A percentile compares a stretch with the other conserved stretches of the same genome.
These are phyloP conservation scores for Isoperla grammatica DNA, from an alignment of 2,888 invertebrate species.

Conservation along the genomic window DNA sequence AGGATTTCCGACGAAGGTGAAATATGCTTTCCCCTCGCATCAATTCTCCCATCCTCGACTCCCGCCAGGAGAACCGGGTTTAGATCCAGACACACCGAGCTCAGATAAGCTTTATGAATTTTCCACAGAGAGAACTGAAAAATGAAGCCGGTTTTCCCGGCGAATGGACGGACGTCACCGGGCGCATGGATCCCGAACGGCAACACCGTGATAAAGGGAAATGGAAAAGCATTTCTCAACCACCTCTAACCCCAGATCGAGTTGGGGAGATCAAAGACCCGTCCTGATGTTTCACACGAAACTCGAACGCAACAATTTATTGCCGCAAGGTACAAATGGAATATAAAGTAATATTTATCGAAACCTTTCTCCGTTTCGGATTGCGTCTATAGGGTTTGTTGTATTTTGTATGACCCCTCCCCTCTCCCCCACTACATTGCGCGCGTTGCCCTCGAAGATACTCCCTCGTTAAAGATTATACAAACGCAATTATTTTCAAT, in stretches of 20 bases:
- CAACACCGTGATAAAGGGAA: slow-evolving; percentile 14
- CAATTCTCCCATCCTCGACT: slow-evolving; percentile 10
- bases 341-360: too few species aligned
- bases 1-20: slow-evolving; percentile 12
- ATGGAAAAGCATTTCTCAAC: slow-evolving; percentile 15
- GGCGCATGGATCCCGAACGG: slow-evolving; percentile 11
- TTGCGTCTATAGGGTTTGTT: too few species aligned
- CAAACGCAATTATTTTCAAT: too few species aligned
- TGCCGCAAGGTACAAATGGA: too few species aligned
- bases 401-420: too few species aligned
- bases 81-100: not conserved
- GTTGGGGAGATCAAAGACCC: not conserved
- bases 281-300: too few species aligned
- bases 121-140: slow-evolving; percentile 22
- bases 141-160: slow-evolving; percentile 24
- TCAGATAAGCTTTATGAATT: slow-evolving; percentile 23
- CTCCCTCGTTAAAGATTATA: too few species aligned
- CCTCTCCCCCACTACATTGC: too few species aligned
- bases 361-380: too few species aligned
- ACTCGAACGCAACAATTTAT: too few species aligned
- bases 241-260: not conserved
- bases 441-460: too few species aligned
- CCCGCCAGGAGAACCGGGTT: not conserved
- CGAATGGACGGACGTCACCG: slow-evolving; percentile 19
- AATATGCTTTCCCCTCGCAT: slow-evolving; percentile 24